Evolutionary conservation across 2,888 invertebrate species (phyloP).

Genomic region (Pterostichus niger): DNA sequence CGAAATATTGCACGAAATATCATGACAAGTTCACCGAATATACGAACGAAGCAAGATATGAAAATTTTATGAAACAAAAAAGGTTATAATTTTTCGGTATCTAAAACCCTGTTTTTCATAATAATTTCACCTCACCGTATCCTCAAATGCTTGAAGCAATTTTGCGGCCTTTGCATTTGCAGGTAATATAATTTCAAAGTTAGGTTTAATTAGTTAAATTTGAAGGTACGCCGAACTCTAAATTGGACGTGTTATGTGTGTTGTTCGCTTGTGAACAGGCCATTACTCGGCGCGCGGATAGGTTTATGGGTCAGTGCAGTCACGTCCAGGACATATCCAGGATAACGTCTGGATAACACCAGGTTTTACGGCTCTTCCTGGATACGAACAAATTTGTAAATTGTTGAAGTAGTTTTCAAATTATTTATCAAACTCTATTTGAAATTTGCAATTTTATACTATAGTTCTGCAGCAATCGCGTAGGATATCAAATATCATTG

Average conservation of each 20-base stretch:
- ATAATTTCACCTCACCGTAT: too few species aligned
- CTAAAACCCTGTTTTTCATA: too few species aligned
- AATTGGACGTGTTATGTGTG: constrained; percentile 30
- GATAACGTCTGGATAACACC: constrained; percentile 4
- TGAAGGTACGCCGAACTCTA: not conserved
- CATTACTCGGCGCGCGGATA: constrained; percentile 9
- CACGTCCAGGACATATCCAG: constrained; percentile 35
- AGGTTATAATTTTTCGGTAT: not conserved
- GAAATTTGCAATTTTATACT: constrained; percentile 1
- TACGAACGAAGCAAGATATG: not conserved
- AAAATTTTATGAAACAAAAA: not conserved
- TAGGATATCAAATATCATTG: not conserved
- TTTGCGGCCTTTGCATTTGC: not conserved
- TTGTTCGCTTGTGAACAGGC: constrained; percentile 23
- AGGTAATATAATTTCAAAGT: constrained; percentile 38
- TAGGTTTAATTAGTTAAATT: constrained; percentile 19
- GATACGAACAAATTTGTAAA: constrained; percentile 1
- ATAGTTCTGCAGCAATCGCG: not conserved
- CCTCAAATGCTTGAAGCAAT: not conserved
- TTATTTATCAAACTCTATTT: constrained; percentile 3
- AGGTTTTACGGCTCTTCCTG: constrained; percentile 5
- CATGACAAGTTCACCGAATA: too few species aligned
- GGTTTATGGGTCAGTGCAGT: constrained; percentile 24
- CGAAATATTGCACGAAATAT: too few species aligned
- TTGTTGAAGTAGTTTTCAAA: not conserved